These are phyloP conservation scores for Rhopilema esculentum DNA, from an alignment of 30 jellyfish, hydroid and myxozoan species.

Conservation along the genomic window DNA sequence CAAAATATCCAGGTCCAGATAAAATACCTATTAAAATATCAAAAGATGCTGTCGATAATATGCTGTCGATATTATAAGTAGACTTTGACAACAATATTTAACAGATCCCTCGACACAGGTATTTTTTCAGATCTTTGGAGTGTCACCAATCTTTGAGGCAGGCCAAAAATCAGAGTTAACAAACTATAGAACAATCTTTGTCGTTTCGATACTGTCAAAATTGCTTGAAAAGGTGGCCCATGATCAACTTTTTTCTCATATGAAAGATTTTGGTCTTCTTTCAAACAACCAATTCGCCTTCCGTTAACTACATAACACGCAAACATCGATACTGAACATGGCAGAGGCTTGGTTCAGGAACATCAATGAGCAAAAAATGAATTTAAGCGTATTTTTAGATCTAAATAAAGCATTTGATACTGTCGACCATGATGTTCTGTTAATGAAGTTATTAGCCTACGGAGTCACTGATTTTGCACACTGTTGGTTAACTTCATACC, in stretches of 20 bases:
- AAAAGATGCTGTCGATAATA: too few species aligned
- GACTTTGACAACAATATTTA: too few species aligned
- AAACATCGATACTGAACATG: conserved; percentile 40
- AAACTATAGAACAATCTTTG: conserved; percentile 41
- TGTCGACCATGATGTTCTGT: conserved; percentile 49
- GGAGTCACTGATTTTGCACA: conserved; percentile 37
- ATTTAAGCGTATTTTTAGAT: conserved; percentile 47
- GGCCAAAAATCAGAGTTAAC: conserved; percentile 17
- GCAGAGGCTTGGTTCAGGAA: conserved; percentile 48
- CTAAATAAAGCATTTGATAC: conserved; percentile 44
- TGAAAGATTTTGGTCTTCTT: conserved; percentile 2
- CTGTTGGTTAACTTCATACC: conserved; percentile 51
- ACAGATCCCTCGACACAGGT: too few species aligned
- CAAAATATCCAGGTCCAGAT: conserved; percentile 43
- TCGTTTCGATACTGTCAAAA: too few species aligned
- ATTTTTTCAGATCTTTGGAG: too few species aligned
- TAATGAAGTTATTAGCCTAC: conserved; percentile 29
- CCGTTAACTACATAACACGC: conserved; percentile 39
- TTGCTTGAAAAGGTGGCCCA: conserved; percentile 48
- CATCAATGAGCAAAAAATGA: conserved; percentile 31
- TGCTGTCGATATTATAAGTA: too few species aligned
- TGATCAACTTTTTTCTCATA: conserved; percentile 36
- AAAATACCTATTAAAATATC: too few species aligned
- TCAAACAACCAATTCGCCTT: conserved; percentile 38
- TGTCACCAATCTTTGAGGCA: too few species aligned